These are phyloP conservation scores for Anguilla anguilla DNA, from an alignment of 2,797 vertebrate species.

Conservation along the genomic window DNA sequence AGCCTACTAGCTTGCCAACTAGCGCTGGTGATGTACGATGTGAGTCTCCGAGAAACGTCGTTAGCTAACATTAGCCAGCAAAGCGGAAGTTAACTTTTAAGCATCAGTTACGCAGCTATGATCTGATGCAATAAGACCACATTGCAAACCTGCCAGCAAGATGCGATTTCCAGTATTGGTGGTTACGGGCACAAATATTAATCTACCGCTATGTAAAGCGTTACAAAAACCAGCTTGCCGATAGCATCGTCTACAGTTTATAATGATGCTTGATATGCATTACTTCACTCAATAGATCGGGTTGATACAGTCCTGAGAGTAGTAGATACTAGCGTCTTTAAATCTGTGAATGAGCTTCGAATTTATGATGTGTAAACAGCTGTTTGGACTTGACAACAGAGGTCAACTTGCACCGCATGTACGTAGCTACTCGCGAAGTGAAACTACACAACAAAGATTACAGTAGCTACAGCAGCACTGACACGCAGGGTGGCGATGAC, in stretches of 20 bases:
- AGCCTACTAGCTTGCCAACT: not conserved
- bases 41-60: not conserved
- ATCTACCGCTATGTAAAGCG: not conserved
- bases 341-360: not conserved
- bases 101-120: not conserved
- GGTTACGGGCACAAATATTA: not conserved
- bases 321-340: not conserved
- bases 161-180: not conserved
- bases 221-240: not conserved
- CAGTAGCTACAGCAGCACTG: conserved; percentile 6
- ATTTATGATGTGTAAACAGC: not conserved
- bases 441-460: conserved; percentile 6
- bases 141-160: not conserved
- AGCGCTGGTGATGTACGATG: not conserved
- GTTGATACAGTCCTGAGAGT: not conserved
- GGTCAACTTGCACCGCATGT: not conserved
- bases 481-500: not conserved
- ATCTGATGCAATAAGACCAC: not conserved
- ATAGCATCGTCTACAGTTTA: not conserved
- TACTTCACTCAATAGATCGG: not conserved
- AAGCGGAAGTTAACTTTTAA: not conserved
- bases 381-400: conserved; percentile 33
- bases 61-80: not conserved
- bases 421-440: conserved; percentile 1
- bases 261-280: not conserved